Evolutionary conservation across 2,797 vertebrate genomes (phyloP).

Genomic region (Sebastes cheni): DNA sequence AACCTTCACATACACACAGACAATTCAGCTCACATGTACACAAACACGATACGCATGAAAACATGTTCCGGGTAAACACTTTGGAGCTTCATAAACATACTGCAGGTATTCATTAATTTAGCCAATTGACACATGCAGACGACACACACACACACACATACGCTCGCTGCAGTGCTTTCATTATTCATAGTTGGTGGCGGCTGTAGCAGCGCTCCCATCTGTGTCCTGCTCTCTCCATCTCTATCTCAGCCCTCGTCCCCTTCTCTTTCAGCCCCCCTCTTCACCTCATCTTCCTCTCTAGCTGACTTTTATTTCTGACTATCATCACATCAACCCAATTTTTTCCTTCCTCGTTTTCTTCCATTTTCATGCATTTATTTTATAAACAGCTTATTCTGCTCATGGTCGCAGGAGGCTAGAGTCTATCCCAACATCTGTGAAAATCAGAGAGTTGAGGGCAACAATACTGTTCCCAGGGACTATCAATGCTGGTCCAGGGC

Average conservation of each 20-base stretch:
- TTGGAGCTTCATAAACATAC: constrained; percentile 10
- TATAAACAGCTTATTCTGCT: not conserved
- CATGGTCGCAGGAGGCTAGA: not conserved
- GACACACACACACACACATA: not conserved
- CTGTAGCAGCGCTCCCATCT: constrained; percentile 36
- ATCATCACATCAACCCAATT: not conserved
- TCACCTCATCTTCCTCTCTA: not conserved
- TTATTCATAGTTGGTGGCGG: constrained; percentile 44
- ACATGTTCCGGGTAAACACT: constrained; percentile 7
- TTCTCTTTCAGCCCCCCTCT: not conserved
- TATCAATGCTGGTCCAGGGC: too few relatives aligned
- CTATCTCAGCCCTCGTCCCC: not conserved
- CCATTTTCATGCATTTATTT: not conserved
- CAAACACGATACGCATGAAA: not conserved
- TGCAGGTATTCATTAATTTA: constrained; percentile 3
- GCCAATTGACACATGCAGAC: constrained; percentile 7
- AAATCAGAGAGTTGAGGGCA: too few relatives aligned
- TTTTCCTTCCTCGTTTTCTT: not conserved
- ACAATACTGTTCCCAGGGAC: too few relatives aligned
- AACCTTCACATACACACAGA: not conserved
- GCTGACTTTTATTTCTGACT: not conserved
- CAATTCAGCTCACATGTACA: constrained; percentile 10
- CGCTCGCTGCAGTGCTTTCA: constrained; percentile 18
- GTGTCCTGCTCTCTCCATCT: constrained; percentile 18
- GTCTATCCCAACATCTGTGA: too few relatives aligned